phyloP scores from a whole-genome alignment of 2,113 vertebrate genomes.

The Cavia aperea region DNA sequence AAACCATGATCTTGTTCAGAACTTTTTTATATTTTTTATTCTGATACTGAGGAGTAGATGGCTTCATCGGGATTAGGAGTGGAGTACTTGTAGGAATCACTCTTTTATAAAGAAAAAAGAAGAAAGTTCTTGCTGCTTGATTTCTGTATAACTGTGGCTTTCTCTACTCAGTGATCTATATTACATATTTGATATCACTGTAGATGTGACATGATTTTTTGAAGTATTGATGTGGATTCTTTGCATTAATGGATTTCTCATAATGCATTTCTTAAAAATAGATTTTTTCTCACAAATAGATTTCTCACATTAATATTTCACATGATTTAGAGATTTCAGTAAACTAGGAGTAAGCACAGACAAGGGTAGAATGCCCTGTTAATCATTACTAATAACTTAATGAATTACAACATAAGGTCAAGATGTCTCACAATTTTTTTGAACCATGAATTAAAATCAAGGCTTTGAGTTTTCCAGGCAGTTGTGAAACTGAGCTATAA shows the following conservation, averaged over 20 bases:
- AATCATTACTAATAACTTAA: background rate
- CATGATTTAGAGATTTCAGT: background rate
- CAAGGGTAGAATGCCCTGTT: background rate
- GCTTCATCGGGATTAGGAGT: background rate
- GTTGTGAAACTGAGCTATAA: too few relatives aligned
- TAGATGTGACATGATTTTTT: background rate
- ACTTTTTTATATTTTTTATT: slow-evolving; percentile 28
- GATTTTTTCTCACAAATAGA: background rate
- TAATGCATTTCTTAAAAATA: background rate
- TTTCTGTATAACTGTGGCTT: background rate
- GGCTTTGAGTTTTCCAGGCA: too few relatives aligned
- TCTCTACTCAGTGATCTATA: background rate
- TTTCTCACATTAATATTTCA: background rate
- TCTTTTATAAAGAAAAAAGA: background rate
- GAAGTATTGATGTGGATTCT: background rate
- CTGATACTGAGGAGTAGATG: background rate
- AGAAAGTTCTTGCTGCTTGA: background rate
- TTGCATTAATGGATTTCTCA: background rate
- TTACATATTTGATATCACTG: background rate
- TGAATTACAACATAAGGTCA: background rate
- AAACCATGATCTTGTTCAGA: background rate
- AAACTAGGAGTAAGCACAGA: background rate
- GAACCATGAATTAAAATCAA: too few relatives aligned
- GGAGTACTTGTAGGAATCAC: background rate
- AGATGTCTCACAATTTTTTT: background rate